These are phyloP conservation scores for Lepidothrix coronata DNA, from an alignment of 2,113 vertebrate genomes.

Conservation along the genomic window DNA sequence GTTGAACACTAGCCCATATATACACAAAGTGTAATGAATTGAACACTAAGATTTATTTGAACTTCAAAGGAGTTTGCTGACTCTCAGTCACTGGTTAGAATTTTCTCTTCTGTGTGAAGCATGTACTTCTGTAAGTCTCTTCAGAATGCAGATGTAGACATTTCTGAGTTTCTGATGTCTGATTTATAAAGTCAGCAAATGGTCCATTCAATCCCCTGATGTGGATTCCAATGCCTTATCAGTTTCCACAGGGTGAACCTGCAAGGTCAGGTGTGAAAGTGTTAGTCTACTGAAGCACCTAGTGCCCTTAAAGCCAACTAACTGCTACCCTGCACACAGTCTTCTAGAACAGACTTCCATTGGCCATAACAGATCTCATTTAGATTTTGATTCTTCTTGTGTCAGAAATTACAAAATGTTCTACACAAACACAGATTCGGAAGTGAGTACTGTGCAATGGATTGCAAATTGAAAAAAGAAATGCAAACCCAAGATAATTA, in stretches of 20 bases:
- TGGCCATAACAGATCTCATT: neutral
- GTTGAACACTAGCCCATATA: neutral
- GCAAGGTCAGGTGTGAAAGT: neutral
- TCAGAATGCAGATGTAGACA: neutral
- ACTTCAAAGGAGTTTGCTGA: neutral
- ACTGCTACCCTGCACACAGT: neutral
- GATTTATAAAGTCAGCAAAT: neutral
- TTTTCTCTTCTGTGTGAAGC: neutral
- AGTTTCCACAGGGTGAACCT: neutral
- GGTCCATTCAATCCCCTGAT: neutral
- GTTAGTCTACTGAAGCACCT: neutral
- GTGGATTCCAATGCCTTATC: neutral
- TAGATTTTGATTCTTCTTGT: neutral
- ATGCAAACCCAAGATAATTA: neutral
- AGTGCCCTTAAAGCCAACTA: neutral
- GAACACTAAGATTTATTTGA: neutral
- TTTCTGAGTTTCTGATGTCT: neutral
- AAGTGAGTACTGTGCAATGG: neutral
- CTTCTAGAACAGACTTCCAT: neutral
- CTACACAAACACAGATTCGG: neutral
- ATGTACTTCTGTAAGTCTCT: neutral
- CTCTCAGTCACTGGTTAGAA: neutral
- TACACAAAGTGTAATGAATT: neutral
- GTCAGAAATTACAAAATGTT: neutral
- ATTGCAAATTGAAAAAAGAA: neutral